Evolutionary conservation across 2,113 vertebrate species (phyloP).

Genomic region (Trogon surrucura): DNA sequence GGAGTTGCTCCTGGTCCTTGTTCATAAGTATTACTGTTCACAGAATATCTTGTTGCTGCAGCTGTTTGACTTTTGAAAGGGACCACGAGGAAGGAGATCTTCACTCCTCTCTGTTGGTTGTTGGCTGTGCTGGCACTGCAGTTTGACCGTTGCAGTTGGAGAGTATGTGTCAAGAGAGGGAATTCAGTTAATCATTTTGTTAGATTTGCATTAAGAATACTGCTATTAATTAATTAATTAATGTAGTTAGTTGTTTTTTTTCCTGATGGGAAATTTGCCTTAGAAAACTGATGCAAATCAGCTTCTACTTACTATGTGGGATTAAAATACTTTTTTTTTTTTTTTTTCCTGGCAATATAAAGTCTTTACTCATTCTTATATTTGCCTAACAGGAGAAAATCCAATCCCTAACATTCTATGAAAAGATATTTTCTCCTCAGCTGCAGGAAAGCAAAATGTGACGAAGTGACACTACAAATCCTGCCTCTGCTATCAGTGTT

Average conservation of each 20-base stretch:
- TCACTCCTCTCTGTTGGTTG: not conserved
- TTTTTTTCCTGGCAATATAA: not conserved
- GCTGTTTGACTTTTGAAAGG: not conserved
- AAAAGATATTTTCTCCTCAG: not conserved
- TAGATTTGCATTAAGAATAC: not conserved
- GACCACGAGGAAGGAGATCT: not conserved
- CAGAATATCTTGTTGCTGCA: not conserved
- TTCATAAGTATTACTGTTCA: no score
- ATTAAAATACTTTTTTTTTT: not conserved
- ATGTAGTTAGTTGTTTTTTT: not conserved
- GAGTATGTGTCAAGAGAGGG: not conserved
- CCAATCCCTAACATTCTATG: no score
- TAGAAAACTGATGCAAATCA: not conserved
- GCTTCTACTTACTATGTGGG: not conserved
- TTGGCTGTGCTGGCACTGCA: not conserved
- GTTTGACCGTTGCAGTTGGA: not conserved
- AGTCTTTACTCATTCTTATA: not conserved
- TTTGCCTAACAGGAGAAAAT: not conserved
- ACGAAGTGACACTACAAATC: not conserved
- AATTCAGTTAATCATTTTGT: not conserved
- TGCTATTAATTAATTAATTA: fast-evolving
- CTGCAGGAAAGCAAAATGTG: not conserved
- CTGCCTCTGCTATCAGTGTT: not conserved
- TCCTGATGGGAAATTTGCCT: not conserved
- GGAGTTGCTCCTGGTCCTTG: not conserved